Percentiles rank a stretch among this genome's conserved stretches.
phyloP scores from a whole-genome alignment of 2,113 vertebrate species.

The Morone chrysops region DNA sequence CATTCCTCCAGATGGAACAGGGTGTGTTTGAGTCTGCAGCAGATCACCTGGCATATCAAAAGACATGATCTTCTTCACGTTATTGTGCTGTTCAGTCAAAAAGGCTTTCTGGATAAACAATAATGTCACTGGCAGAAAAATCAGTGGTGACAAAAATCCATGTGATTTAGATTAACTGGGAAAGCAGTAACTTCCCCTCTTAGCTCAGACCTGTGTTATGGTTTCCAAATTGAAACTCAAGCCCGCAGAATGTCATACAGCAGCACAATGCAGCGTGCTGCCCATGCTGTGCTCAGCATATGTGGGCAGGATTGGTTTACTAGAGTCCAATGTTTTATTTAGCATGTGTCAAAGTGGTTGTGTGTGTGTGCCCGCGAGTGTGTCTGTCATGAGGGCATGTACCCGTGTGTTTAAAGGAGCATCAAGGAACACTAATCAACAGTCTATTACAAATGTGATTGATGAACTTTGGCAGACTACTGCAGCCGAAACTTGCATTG shows the following conservation, averaged over 20 bases:
- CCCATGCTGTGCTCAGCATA: constrained; percentile 78
- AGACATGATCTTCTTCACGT: background rate
- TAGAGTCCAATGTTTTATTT: constrained; percentile 80
- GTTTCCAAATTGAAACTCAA: constrained; percentile 78
- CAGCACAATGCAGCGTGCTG: constrained; percentile 70
- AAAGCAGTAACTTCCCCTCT: constrained; percentile 32
- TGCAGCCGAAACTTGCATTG: constrained; percentile 5
- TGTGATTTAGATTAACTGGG: constrained; percentile 57
- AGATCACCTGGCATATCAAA: constrained; percentile 57
- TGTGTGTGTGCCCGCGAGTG: constrained; percentile 8
- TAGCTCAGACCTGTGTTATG: constrained; percentile 59
- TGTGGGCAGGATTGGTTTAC: constrained; percentile 81
- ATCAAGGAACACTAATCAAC: constrained; percentile 64
- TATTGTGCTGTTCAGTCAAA: constrained; percentile 18
- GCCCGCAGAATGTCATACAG: constrained; percentile 71
- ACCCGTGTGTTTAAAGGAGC: constrained; percentile 41
- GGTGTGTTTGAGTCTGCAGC: constrained; percentile 37
- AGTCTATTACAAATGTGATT: constrained; percentile 49
- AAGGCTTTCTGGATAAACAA: constrained; percentile 1
- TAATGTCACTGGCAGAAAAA: constrained; percentile 3
- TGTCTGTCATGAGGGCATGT: constrained; percentile 31
- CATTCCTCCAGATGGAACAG: constrained; percentile 63
- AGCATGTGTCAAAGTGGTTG: constrained; percentile 75
- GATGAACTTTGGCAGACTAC: constrained; percentile 57
- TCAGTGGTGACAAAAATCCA: constrained; percentile 45